Evolutionary conservation across 2,113 vertebrate genomes (phyloP).

Genomic region (Trogon surrucura): DNA sequence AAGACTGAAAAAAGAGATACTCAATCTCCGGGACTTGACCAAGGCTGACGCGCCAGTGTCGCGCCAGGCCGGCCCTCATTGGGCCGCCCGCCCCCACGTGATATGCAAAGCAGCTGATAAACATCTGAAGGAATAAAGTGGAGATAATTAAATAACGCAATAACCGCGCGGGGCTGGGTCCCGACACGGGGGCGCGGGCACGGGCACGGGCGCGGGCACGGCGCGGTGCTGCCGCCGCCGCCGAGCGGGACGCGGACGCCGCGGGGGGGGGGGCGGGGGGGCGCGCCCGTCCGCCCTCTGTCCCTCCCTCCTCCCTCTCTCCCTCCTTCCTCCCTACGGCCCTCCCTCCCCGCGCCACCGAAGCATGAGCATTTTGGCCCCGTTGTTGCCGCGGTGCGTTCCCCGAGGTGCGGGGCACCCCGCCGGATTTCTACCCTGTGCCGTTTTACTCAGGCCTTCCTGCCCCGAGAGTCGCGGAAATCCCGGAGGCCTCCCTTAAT

Average conservation of each 20-base stretch:
- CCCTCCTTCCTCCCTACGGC: neutral
- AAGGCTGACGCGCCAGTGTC: conserved; percentile 86
- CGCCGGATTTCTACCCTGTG: neutral
- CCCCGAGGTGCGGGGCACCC: conserved; percentile 1
- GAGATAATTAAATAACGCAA: conserved; percentile 80
- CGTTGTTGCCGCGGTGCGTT: conserved; percentile 1
- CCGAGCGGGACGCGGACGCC: no score
- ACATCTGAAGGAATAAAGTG: conserved; percentile 77
- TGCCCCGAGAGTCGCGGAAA: neutral
- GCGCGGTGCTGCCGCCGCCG: no score
- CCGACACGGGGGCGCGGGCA: neutral
- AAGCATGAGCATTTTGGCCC: conserved; percentile 28
- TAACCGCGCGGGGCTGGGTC: conserved; percentile 48
- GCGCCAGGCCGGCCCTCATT: conserved; percentile 84
- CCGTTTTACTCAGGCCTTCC: neutral
- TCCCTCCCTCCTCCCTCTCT: no score
- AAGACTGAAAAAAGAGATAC: conserved; percentile 91
- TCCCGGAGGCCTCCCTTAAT: neutral
- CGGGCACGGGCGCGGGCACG: no score
- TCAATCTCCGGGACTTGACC: conserved; percentile 83
- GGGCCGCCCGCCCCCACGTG: conserved; percentile 87
- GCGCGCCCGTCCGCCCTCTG: no score
- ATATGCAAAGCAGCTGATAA: conserved; percentile 94
- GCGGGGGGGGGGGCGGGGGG: no score
- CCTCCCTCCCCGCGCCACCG: conserved; percentile 22